These are phyloP conservation scores for Cecidostiba fungosa DNA, from an alignment of 2,888 invertebrate genomes.

Conservation along the genomic window DNA sequence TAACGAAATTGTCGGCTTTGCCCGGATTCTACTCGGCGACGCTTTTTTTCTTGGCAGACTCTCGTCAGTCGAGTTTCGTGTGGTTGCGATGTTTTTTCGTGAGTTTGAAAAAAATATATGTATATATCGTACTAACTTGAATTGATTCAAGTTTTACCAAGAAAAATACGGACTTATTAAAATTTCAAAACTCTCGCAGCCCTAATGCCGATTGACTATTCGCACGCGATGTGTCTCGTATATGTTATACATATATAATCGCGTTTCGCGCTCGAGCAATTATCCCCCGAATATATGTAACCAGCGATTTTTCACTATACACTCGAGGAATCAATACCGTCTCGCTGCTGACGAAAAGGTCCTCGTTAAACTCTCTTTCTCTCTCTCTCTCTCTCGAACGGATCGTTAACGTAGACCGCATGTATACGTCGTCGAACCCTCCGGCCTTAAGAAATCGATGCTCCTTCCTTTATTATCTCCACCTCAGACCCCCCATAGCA, in stretches of 20 bases:
- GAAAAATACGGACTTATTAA: no score
- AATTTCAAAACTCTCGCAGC: no score
- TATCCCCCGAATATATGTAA: neutral
- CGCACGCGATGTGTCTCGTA: neutral
- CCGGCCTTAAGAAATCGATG: constrained; percentile 3
- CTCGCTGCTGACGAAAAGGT: constrained; percentile 5
- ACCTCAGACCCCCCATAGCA: neutral
- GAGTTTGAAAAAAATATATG: no score
- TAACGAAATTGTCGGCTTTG: constrained; percentile 48
- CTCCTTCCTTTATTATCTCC: constrained; percentile 14
- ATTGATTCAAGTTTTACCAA: no score
- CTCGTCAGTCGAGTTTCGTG: no score
- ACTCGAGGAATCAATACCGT: neutral
- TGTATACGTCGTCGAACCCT: neutral
- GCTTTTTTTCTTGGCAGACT: neutral
- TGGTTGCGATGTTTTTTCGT: no score
- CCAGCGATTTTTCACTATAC: neutral
- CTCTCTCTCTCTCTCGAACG: neutral
- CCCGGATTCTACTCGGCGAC: neutral
- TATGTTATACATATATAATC: no score
- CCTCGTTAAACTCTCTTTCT: neutral
- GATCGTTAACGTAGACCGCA: neutral
- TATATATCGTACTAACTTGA: no score
- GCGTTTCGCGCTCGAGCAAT: neutral
- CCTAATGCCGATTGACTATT: neutral